phyloP scores from a whole-genome alignment of 2,888 invertebrate genomes.

The Pardosa pseudoannulata region DNA sequence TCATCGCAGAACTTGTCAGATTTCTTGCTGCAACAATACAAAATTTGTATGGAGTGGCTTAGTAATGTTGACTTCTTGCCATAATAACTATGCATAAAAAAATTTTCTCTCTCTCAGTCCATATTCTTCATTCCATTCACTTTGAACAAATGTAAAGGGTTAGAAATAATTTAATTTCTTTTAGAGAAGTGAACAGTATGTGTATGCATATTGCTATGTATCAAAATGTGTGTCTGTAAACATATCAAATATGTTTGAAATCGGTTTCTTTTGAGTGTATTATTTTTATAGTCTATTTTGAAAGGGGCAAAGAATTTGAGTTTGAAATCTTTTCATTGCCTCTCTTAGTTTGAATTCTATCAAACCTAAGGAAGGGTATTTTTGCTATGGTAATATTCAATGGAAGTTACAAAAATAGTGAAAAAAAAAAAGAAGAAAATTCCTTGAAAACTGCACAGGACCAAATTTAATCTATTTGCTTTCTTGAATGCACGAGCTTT shows the following conservation, averaged over 20 bases:
- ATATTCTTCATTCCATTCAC: background rate
- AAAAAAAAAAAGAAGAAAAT: slow-evolving; percentile 39
- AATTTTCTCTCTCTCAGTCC: too few relatives aligned
- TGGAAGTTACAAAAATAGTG: background rate
- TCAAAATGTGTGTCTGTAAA: background rate
- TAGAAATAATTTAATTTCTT: background rate
- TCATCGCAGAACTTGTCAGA: too few relatives aligned
- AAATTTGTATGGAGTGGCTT: too few relatives aligned
- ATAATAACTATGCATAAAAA: too few relatives aligned
- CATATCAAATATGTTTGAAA: background rate
- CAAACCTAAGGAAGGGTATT: slow-evolving; percentile 37
- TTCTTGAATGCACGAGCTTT: slow-evolving; percentile 70
- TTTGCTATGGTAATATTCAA: slow-evolving; percentile 48
- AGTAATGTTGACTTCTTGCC: too few relatives aligned
- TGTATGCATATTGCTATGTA: background rate
- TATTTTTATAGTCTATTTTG: background rate
- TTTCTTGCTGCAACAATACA: too few relatives aligned
- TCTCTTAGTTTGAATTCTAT: background rate
- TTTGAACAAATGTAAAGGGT: background rate
- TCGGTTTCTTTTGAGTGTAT: background rate
- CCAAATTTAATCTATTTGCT: slow-evolving; percentile 61
- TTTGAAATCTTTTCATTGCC: background rate
- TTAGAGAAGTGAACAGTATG: too few relatives aligned
- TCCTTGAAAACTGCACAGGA: slow-evolving; percentile 44
- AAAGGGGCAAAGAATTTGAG: background rate